phyloP scores from a whole-genome alignment of 2,888 invertebrate genomes.

The Physocephala rufipes region DNA sequence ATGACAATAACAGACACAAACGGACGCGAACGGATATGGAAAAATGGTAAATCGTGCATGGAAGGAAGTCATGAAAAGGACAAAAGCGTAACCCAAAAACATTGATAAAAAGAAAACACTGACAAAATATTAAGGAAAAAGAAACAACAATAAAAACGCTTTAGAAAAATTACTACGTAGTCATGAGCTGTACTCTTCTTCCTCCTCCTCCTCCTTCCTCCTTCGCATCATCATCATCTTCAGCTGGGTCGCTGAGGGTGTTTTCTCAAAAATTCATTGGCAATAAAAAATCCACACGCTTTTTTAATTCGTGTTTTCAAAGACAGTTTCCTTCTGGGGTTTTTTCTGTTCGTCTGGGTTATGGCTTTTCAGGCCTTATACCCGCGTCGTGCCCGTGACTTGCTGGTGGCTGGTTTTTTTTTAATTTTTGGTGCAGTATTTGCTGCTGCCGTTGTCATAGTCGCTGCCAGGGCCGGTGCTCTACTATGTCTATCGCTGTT shows the following conservation, averaged over 20 bases:
- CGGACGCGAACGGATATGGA: conserved; percentile 35
- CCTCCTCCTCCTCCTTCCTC: no score
- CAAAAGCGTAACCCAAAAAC: conserved; percentile 5
- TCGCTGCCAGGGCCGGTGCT: no score
- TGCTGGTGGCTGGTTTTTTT: not conserved
- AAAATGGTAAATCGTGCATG: conserved; percentile 33
- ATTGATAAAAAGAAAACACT: no score
- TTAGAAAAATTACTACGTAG: not conserved
- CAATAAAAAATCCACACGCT: conserved; percentile 3
- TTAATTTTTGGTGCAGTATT: not conserved
- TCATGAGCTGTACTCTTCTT: not conserved
- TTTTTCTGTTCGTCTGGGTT: conserved; percentile 10
- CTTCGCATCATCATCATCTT: no score
- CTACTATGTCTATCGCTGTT: no score
- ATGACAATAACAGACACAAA: conserved; percentile 34
- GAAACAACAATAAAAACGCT: not conserved
- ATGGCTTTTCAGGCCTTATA: not conserved
- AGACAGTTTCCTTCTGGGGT: not conserved
- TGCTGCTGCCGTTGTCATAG: not conserved
- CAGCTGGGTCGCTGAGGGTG: not conserved
- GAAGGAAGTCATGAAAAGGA: conserved; percentile 33
- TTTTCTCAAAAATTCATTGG: conserved; percentile 2
- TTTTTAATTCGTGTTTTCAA: not conserved
- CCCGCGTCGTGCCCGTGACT: not conserved
- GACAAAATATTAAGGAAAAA: no score